Evolutionary conservation across 2,113 vertebrate genomes (phyloP), one percentile per base, ranked within the genome.

Genomic region (Glaucidium brasilianum): DNA sequence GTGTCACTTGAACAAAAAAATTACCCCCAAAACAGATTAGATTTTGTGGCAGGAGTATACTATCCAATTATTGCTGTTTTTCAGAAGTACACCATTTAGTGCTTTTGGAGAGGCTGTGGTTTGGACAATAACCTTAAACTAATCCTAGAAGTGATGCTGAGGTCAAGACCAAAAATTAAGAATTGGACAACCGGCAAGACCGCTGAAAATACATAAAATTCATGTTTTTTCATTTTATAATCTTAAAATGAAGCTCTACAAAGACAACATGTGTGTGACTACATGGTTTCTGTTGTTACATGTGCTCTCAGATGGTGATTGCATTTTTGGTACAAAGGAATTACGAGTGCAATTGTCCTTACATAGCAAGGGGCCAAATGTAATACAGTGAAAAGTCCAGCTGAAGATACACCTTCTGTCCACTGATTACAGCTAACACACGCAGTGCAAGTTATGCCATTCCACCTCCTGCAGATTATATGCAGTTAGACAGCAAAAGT

Each of bases 401-500:
- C 80, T 91, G 75, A 93, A 53, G 56, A 85, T 32, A 86, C 71
- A 72, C 26, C 34, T 80, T 63, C 84, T 88, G 63, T 81, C 53
- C 45, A 79, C 7, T 32, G 55, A 71, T 62, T 78, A 83, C 63
- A 84, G 55, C 67, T 89, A 79, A 76, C 25, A 75, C 32, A 53
- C 29, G 50, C 69, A 78, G 45, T 14, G 75, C 41, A 66, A 49
- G n/a, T 14, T 27, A 63, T 25, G 37, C 26, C 14, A 47, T 85
- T 95, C 64, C 56, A 91, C 37, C 52, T 92, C 60, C 32, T 77
- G 63, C 23, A 80, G 64, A 83, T 80, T 79, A 63, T 89, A 67
- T 82, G 41, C 63, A 63, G 49, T 82, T 76, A 90, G 90, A 90
- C 68, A 91, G 94, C 63, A 96, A 91, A 96, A 97, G 96, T 96